Conservation (phyloP, 2,888 invertebrate species). For the Gastracanthus pulcherrimus region DNA sequence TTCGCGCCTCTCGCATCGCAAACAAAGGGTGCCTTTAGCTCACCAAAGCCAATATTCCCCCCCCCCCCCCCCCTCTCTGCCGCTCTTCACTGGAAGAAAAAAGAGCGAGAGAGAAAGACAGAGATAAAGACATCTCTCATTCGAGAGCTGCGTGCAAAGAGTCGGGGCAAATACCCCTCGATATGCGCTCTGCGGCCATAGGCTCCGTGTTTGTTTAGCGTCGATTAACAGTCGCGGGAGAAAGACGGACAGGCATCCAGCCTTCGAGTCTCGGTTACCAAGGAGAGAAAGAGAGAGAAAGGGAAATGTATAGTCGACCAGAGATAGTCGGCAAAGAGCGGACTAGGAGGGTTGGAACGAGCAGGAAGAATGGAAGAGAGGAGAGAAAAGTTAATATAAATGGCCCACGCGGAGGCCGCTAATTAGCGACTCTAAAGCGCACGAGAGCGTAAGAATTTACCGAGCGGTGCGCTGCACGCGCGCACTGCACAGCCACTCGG, state of each 20-base stretch:
- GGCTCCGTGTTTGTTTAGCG: constrained; percentile 60
- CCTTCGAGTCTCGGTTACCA: background rate
- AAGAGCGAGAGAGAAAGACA: background rate
- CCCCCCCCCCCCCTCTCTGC: background rate
- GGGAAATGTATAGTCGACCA: too few species aligned
- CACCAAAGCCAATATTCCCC: constrained; percentile 20
- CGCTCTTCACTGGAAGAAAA: background rate
- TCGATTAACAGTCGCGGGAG: constrained; percentile 60
- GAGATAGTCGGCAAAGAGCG: background rate
- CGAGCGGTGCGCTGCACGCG: background rate
- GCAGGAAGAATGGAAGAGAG: background rate
- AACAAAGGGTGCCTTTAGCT: constrained; percentile 64
- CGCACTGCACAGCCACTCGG: too few species aligned
- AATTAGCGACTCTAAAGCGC: constrained; percentile 53
- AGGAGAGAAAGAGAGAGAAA: background rate
- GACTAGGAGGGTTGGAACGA: background rate
- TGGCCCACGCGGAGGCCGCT: constrained; percentile 40
- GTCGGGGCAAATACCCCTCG: constrained; percentile 46
- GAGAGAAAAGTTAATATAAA: constrained; percentile 45
- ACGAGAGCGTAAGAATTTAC: constrained; percentile 29
- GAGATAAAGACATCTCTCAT: background rate
- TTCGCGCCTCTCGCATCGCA: constrained; percentile 69
- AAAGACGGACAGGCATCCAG: constrained; percentile 24
- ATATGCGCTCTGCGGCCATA: constrained; percentile 56
- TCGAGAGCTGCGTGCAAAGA: constrained; percentile 28